Evolutionary conservation across 2,113 vertebrate species (phyloP).

Genomic region (Stegostoma tigrinum): DNA sequence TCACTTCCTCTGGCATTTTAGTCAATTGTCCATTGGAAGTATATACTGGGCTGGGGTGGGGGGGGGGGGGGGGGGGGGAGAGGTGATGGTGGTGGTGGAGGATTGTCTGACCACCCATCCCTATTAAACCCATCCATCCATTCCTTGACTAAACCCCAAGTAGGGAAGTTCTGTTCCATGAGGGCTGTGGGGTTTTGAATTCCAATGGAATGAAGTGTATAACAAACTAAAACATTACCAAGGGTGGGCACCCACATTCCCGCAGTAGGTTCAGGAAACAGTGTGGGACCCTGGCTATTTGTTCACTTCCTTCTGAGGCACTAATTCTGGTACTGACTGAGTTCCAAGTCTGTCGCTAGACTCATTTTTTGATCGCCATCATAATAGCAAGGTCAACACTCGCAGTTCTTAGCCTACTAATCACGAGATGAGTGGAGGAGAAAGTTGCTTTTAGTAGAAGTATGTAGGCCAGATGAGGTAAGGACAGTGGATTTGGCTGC

Average conservation of each 20-base stretch:
- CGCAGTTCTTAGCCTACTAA: background rate
- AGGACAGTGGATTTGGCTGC: too few relatives aligned
- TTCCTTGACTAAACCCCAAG: background rate
- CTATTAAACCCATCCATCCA: background rate
- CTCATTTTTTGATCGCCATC: background rate
- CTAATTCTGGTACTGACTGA: background rate
- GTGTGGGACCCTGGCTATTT: too few relatives aligned
- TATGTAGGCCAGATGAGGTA: too few relatives aligned
- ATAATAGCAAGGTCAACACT: background rate
- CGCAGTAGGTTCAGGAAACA: too few relatives aligned
- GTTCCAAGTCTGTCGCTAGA: background rate
- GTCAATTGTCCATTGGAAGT: background rate
- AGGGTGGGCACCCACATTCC: background rate
- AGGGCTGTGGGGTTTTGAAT: background rate
- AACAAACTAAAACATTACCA: background rate
- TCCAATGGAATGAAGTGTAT: background rate
- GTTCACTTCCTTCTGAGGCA: too few relatives aligned
- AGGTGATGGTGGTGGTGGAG: too few relatives aligned
- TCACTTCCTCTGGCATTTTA: background rate
- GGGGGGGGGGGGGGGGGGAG: background rate
- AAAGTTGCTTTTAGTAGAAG: too few relatives aligned
- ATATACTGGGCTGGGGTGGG: background rate
- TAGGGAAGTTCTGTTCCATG: background rate
- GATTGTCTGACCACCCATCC: background rate
- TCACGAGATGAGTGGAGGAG: background rate